Evolutionary conservation across 2,888 invertebrate species (phyloP).

Genomic region (Callosobruchus maculatus): DNA sequence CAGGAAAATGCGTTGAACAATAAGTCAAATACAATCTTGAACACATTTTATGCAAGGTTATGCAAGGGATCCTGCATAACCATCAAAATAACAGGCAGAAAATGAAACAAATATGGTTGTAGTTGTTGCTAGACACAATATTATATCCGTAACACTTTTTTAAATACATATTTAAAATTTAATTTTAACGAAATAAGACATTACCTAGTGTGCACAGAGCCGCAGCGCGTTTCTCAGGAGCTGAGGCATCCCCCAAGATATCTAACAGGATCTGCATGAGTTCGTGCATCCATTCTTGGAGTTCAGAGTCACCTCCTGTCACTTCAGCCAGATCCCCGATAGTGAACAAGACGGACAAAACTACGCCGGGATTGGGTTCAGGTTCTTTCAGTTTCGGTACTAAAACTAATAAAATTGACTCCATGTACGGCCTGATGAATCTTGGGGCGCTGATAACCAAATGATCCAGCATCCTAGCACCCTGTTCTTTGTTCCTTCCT

Average conservation of each 20-base stretch:
- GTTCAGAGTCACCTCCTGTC: slow-evolving; percentile 77
- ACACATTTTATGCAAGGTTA: too few relatives aligned
- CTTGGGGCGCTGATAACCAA: slow-evolving; percentile 91
- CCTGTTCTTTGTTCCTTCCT: slow-evolving; percentile 95
- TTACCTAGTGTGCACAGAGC: slow-evolving; percentile 81
- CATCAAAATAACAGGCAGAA: too few relatives aligned
- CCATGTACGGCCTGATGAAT: slow-evolving; percentile 93
- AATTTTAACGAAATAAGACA: neutral
- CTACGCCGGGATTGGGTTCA: slow-evolving; percentile 90
- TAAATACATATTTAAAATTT: too few relatives aligned
- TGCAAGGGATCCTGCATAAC: too few relatives aligned
- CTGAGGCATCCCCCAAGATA: slow-evolving; percentile 93
- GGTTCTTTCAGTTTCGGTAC: slow-evolving; percentile 90
- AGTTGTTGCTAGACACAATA: too few relatives aligned
- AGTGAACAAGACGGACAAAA: slow-evolving; percentile 86
- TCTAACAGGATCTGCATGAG: slow-evolving; percentile 85
- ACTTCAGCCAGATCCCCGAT: slow-evolving; percentile 96
- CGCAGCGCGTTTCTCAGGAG: slow-evolving; percentile 90
- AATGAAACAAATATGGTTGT: too few relatives aligned
- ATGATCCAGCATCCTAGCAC: slow-evolving; percentile 92
- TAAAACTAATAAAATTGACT: slow-evolving; percentile 79
- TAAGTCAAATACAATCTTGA: neutral
- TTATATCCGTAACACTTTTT: too few relatives aligned
- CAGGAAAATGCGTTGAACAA: neutral
- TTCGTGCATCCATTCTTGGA: slow-evolving; percentile 87